Base-by-base conservation (phyloP, 2,113 vertebrate species). In the Alaudala cheleensis region DNA sequence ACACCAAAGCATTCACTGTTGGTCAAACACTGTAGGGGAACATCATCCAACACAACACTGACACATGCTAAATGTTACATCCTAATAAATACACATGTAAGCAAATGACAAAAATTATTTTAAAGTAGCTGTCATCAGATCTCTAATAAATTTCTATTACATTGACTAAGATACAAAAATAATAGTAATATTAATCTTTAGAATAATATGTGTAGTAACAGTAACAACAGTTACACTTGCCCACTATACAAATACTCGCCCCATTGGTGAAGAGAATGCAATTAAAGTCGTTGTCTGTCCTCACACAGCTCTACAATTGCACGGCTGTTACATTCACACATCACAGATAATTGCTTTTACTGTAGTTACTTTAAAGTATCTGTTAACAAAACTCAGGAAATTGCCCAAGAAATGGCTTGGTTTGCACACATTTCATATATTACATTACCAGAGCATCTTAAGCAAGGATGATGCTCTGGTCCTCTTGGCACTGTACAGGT, bases 1-100 rank as follows among this genome's bases (percentile, higher is more conserved):
- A 88, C 83, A 97, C 53, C 71, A 86, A 73, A 72, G 72, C 90
- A 91, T 92, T 88, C 84, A 94, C n/a, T 73, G 44, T 58, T 47
- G 37, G 56, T 77, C 87, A 96, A 76, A 90, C 72, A 90, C 54
- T 51, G 69, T 5, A 95, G 47, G 25, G 88, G 60, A 86, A 64
- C 19, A n/a, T 95, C 40, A 84, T 25, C 47, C 51, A 80, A 54
- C 81, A 95, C 92, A 85, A 87, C 11, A 94, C 53, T 39, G 78
- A 65, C 69, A 92, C 87, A 82, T 90, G 89, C 92, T 70, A 81
- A 80, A 53, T 42, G 71, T 81, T 80, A 87, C 86, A 93, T 74
- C 54, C 91, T 83, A 94, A 93, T 50, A 94, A 88, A 95, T 70
- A 86, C 50, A 95, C 44, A 62, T 1, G 8, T 72, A 94, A 94